Evolutionary conservation across 2,797 vertebrate genomes (phyloP), one percentile per base, ranked within the genome.

Genomic region (Nothura maculosa): DNA sequence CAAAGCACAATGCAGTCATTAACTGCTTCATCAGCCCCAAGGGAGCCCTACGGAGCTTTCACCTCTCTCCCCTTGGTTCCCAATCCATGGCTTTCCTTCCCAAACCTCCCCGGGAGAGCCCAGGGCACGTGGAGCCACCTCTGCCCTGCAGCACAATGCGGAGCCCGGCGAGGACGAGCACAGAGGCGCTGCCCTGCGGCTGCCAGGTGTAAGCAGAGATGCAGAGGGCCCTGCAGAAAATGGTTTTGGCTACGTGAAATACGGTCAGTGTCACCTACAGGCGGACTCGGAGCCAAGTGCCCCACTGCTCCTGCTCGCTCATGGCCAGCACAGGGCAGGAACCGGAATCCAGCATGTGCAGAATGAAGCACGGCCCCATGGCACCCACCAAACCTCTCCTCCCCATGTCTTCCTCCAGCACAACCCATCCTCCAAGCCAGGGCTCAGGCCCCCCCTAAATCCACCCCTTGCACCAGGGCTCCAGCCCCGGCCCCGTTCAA

Each of bases 1-100:
- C 94, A 95, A 95, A 96, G 93, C 88, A 85, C 90, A 94, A 90
- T 85, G 93, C 2, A 94, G 93, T 91, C 93, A 94, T 97, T 96
- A 94, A 90, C 87, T 81, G 96, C 93, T 95, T 94, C 91, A 92
- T 94, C 93, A 74, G 89, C 76, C 90, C 80, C 87, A 91, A 94
- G 87, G 85, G 92, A 96, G 72, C 80, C 89, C 61, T 94, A 92
- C 94, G 18, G 68, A 96, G 94, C 76, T 15, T 91, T 95, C 92
- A 93, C 85, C 95, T 85, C 91, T 93, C 81, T 92, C 89, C 93
- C 77, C 85, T 86, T 85, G 57, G 92, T 70, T 95, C 92, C 94
- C 85, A 87, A 40, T 15, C 58, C 13, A 1, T 67, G 92, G 85
- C 48, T 84, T 47, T 28, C 45, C 57, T 38, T 74, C 85, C 28